A percentile compares a stretch with the other conserved stretches of the same genome.
These are phyloP conservation scores for Drepana falcataria DNA, from an alignment of 2,888 invertebrate genomes.

Conservation along the genomic window DNA sequence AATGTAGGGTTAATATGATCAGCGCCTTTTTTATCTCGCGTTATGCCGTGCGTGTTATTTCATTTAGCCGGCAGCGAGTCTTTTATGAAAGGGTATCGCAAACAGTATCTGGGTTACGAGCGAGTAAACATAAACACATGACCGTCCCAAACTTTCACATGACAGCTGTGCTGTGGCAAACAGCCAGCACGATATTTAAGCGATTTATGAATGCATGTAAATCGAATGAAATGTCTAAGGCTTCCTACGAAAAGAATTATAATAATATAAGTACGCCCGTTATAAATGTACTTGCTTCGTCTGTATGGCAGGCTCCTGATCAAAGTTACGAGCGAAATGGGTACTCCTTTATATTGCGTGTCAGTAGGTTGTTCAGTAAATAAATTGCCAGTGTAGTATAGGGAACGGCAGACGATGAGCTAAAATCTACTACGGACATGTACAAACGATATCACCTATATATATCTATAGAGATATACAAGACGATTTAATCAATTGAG, in stretches of 20 bases:
- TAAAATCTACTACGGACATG: no score
- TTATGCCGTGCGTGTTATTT: not conserved
- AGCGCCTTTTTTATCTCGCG: not conserved
- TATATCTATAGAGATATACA: no score
- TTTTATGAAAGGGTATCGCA: constrained; percentile 24
- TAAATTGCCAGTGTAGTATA: constrained; percentile 9
- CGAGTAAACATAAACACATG: constrained; percentile 50
- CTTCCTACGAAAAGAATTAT: no score
- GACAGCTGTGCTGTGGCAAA: constrained; percentile 38
- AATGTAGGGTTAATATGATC: constrained; percentile 1
- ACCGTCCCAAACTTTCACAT: constrained; percentile 42
- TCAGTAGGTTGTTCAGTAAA: constrained; percentile 27
- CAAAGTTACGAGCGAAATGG: not conserved
- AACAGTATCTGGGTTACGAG: constrained; percentile 48
- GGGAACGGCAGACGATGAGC: constrained; percentile 22
- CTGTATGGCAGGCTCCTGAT: no score
- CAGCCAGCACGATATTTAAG: constrained; percentile 23
- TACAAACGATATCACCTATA: no score
- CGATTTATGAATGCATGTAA: not conserved
- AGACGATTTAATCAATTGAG: no score
- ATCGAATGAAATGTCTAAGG: no score
- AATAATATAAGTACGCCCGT: no score
- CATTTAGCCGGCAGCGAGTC: constrained; percentile 9
- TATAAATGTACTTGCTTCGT: no score
- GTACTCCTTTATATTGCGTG: constrained; percentile 20